phyloP scores from a whole-genome alignment of 2,888 invertebrate genomes.

The Criorhina ranunculi region DNA sequence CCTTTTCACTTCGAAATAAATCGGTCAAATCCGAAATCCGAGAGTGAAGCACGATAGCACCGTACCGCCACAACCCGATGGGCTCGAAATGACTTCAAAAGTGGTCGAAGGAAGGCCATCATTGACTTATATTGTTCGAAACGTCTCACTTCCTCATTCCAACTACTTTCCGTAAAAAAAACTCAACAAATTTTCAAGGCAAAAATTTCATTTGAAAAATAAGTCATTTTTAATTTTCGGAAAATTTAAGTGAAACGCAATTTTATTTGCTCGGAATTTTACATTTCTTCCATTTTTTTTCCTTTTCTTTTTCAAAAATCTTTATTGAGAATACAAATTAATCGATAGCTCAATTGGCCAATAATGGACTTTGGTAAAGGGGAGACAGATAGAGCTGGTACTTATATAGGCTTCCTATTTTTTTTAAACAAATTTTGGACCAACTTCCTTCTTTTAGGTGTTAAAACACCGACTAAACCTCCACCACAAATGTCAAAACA shows the following conservation, averaged over 20 bases:
- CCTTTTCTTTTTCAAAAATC: conserved; percentile 27
- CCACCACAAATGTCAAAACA: background rate
- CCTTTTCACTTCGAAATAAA: too few relatives aligned
- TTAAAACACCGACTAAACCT: conserved; percentile 2
- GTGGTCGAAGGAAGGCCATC: too few relatives aligned
- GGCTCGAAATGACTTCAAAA: too few relatives aligned
- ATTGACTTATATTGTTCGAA: too few relatives aligned
- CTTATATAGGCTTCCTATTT: background rate
- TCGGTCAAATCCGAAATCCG: too few relatives aligned
- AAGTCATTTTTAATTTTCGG: conserved; percentile 44
- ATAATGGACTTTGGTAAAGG: conserved; percentile 31
- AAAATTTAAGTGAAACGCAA: too few relatives aligned
- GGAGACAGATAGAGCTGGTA: conserved; percentile 30
- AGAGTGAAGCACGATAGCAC: too few relatives aligned
- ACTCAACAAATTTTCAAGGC: too few relatives aligned
- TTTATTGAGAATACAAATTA: conserved; percentile 30
- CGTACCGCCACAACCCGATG: too few relatives aligned
- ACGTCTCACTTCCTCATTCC: too few relatives aligned
- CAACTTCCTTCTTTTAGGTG: conserved; percentile 6
- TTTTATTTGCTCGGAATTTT: conserved; percentile 31
- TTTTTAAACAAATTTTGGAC: background rate
- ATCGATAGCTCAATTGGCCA: conserved; percentile 24
- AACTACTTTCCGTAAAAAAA: too few relatives aligned
- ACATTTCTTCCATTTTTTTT: conserved; percentile 20
- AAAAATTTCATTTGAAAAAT: conserved; percentile 15